A percentile compares a stretch with the other conserved stretches of the same genome.
phyloP scores from a whole-genome alignment of 2,888 invertebrate species.

The Caenorhabditis sulstoni region DNA sequence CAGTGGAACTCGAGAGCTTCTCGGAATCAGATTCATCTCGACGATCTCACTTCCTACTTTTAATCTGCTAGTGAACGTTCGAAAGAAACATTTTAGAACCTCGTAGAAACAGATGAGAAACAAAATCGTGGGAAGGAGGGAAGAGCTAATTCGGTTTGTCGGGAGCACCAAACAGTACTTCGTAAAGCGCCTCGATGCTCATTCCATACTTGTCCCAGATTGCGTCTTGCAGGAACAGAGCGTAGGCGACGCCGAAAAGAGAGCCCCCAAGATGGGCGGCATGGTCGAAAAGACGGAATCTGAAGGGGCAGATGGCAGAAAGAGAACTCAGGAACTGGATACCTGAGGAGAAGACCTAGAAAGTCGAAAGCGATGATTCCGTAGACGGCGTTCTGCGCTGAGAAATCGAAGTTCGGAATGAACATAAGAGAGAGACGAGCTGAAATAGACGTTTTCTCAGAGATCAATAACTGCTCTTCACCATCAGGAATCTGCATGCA shows the following conservation, averaged over 20 bases:
- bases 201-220: constrained; percentile 60
- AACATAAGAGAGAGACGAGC: constrained; percentile 91
- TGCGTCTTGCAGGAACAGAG: constrained; percentile 67
- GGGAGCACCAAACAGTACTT: neutral
- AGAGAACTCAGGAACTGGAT: neutral
- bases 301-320: constrained; percentile 81
- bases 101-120: constrained; percentile 7
- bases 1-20: too few species aligned
- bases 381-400: constrained; percentile 84
- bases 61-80: too few species aligned
- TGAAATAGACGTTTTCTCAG: constrained; percentile 9
- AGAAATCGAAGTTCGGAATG: constrained; percentile 91
- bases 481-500: constrained; percentile 90
- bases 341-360: constrained; percentile 86
- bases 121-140: neutral
- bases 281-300: constrained; percentile 96
- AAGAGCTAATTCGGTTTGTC: neutral
- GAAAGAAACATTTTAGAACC: neutral
- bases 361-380: constrained; percentile 89
- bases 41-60: too few species aligned
- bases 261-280: constrained; percentile 98
- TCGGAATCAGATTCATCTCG: too few species aligned
- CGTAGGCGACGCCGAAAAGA: constrained; percentile 87
- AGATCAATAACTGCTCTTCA: neutral
- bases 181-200: constrained; percentile 23